Evolutionary conservation across 2,797 vertebrate genomes (phyloP).

Genomic region (Gymnothorax javanicus): DNA sequence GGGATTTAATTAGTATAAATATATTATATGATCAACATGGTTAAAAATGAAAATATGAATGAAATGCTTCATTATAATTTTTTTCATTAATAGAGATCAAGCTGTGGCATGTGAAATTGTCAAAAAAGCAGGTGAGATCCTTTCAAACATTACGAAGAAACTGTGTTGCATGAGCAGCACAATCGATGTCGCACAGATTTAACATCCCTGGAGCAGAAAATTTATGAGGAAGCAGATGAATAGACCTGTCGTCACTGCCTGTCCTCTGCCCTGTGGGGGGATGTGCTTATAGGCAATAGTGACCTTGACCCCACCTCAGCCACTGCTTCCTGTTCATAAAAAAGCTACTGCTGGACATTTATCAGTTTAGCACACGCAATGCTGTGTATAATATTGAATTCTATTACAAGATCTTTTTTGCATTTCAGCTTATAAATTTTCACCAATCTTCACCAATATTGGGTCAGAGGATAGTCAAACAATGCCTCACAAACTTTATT

Average conservation of each 20-base stretch:
- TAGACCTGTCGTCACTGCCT: neutral
- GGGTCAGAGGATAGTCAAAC: too few relatives aligned
- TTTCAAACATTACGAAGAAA: neutral
- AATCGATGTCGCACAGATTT: neutral
- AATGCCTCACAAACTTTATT: too few relatives aligned
- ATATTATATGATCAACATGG: too few relatives aligned
- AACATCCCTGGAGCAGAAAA: neutral
- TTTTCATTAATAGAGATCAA: neutral
- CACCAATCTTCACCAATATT: too few relatives aligned
- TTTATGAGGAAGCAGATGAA: constrained; percentile 2
- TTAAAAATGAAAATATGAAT: too few relatives aligned
- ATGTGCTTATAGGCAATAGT: constrained; percentile 38
- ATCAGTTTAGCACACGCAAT: constrained; percentile 47
- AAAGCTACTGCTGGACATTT: constrained; percentile 42
- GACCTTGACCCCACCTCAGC: constrained; percentile 52
- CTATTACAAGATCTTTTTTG: too few relatives aligned
- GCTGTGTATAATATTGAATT: too few relatives aligned
- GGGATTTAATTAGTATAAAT: neutral
- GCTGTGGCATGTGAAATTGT: neutral
- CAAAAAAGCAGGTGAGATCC: neutral
- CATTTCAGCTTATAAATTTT: too few relatives aligned
- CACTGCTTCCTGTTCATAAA: constrained; percentile 52
- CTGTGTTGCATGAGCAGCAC: neutral
- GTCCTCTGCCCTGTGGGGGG: neutral
- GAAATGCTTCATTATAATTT: neutral